Percentiles rank a stretch among this genome's conserved stretches.
Conservation (phyloP, 2,888 invertebrate genomes). For the Mythimna ferrago region DNA sequence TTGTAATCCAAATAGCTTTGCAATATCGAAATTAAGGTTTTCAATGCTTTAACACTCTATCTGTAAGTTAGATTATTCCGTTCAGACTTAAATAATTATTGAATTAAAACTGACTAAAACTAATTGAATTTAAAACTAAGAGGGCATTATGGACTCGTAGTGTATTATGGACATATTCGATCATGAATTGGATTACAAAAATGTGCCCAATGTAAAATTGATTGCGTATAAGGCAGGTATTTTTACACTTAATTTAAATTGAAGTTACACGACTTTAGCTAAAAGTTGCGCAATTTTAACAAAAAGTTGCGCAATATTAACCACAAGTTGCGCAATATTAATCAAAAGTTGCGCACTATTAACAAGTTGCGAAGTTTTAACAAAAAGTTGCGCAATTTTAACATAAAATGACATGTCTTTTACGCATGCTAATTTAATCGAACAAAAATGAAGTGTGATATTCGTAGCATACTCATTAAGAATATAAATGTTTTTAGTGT, state of each 20-base stretch:
- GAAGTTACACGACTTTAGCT: neutral
- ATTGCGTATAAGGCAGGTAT: slow-evolving; percentile 20
- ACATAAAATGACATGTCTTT: neutral
- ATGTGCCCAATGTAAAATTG: slow-evolving; percentile 10
- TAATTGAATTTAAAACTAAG: neutral
- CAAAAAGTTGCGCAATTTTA: neutral
- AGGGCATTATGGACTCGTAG: neutral
- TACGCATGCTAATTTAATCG: slow-evolving; percentile 16
- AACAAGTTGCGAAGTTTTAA: neutral
- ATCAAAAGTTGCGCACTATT: neutral
- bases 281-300: neutral
- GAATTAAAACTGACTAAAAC: slow-evolving; percentile 15
- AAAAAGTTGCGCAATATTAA: neutral
- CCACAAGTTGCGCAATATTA: neutral
- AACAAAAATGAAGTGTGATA: slow-evolving; percentile 26
- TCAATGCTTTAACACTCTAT: slow-evolving; percentile 54
- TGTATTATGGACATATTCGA: neutral
- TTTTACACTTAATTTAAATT: neutral
- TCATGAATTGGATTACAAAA: slow-evolving; percentile 32
- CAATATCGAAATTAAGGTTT: slow-evolving; percentile 22
- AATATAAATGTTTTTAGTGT: slow-evolving; percentile 49
- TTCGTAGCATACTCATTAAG: slow-evolving; percentile 62
- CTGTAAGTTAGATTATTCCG: slow-evolving; percentile 31
- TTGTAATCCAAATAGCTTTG: slow-evolving; percentile 53
- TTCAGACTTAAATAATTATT: slow-evolving; percentile 25